Evolutionary conservation across 2,113 vertebrate genomes (phyloP).

Genomic region (Pelecanus crispus): DNA sequence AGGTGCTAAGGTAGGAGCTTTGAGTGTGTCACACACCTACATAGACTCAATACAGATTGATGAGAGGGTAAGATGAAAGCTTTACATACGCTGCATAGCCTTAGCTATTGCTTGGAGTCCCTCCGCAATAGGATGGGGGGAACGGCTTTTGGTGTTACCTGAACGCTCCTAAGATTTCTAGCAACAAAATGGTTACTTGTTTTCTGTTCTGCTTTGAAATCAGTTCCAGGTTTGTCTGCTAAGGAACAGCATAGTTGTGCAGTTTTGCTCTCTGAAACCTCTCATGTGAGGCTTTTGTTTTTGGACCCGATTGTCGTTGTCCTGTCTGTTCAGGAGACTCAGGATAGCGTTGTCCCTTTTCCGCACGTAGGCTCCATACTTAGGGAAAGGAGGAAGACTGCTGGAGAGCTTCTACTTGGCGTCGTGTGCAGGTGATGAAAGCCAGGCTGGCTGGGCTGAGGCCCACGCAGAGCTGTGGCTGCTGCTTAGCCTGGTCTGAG

Average conservation of each 20-base stretch:
- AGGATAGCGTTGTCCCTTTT: background rate
- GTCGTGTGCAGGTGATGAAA: background rate
- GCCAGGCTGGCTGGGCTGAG: background rate
- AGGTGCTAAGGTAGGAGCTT: background rate
- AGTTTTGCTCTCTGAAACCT: background rate
- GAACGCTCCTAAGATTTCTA: background rate
- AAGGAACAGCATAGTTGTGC: background rate
- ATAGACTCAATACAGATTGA: background rate
- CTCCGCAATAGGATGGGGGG: accelerated
- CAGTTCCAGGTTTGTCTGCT: background rate
- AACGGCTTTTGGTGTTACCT: accelerated
- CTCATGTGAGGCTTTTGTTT: background rate
- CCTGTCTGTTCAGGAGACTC: background rate
- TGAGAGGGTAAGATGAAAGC: background rate
- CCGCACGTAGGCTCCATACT: accelerated
- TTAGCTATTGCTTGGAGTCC: background rate
- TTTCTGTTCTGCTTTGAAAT: background rate
- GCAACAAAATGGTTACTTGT: background rate
- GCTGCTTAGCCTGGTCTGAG: background rate
- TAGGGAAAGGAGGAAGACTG: background rate
- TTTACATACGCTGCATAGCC: background rate
- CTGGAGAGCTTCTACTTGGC: background rate
- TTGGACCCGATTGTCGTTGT: background rate
- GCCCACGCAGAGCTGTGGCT: background rate
- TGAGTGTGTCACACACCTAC: background rate